phyloP scores from a whole-genome alignment of 35 echinoderm and acorn worm species.

The Ophioderma brevispina region DNA sequence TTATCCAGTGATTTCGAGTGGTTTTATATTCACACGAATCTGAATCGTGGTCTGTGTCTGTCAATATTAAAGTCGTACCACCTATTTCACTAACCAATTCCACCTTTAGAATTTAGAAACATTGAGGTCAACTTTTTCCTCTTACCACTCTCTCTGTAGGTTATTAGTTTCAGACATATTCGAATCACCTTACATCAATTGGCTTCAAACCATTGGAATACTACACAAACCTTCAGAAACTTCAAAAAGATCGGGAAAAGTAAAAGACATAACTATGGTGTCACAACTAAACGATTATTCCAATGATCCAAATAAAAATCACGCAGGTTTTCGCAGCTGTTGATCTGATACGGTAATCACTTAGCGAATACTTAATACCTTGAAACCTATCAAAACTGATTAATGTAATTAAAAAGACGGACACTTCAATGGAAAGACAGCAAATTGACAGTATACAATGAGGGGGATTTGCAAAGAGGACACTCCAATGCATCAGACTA shows the following conservation, averaged over 20 bases:
- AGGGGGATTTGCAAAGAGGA: constrained; percentile 23
- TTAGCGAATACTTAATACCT: constrained; percentile 39
- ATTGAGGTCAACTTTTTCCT: neutral
- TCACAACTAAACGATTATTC: constrained; percentile 15
- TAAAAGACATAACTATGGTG: neutral
- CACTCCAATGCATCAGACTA: constrained; percentile 35
- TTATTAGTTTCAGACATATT: neutral
- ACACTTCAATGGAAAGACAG: constrained; percentile 78
- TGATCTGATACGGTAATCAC: neutral
- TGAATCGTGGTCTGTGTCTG: no score
- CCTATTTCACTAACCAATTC: no score
- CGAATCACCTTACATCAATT: neutral
- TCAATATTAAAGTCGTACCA: no score
- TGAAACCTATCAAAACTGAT: constrained; percentile 62
- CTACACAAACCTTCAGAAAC: constrained; percentile 26
- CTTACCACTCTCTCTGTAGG: no score
- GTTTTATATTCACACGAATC: neutral
- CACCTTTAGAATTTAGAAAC: no score
- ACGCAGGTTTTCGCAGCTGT: constrained; percentile 12
- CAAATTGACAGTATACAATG: constrained; percentile 35
- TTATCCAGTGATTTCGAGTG: neutral
- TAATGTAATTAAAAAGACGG: constrained; percentile 51
- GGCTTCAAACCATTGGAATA: neutral
- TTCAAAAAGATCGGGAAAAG: constrained; percentile 38
- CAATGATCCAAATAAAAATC: constrained; percentile 37